Base-by-base conservation (phyloP, 2,797 vertebrate genomes). In the Pogoniulus pusillus region DNA sequence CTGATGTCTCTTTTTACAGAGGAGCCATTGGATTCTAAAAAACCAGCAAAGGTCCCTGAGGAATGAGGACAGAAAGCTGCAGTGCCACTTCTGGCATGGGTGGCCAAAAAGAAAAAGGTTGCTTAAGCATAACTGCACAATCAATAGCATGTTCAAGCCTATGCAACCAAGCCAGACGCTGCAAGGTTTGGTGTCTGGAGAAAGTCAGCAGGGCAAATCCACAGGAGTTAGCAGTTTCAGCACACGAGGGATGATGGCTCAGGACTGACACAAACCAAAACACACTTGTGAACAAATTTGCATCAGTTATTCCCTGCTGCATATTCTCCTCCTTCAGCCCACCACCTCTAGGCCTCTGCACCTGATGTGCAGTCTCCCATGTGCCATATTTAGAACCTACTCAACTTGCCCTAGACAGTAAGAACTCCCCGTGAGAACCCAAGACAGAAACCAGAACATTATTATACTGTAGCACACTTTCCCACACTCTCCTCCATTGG, bases 81-180 rank as follows among this genome's bases (percentile, higher is more conserved):
- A 82, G 27, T 80, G 63, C 86, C 89, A 69, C 62, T 90, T 68
- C 62, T 2, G 0, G 89, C 65, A 80, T 1, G 15, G 26, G 45
- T 8, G 41, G 65, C 75, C 82, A 64, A 2, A 3, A 59, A 91
- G 59, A 91, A 90, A 71, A 80, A 89, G 89, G 90, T 91, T 87
- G 77, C 65, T 87, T 78, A 55, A 66, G 79, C 5, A 0, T 32
- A 54, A 75, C 79, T 59, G 47, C 47, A 82, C 53, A 59, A 85
- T 81, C 76, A 78, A 72, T 62, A 78, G 62, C 51, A 77, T 55
- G 69, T 32, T 85, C 22, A 1, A 78, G 78, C 65, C 57, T 24
- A 16, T 65, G 22, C 79, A 47, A 16, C 34, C 2, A 10, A 78
- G 49, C 37, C 92, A 89, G 85, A 78, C 13, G 29, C 81, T 54